Evolutionary conservation across 2,113 vertebrate species (phyloP).

Genomic region (Scortum barcoo): DNA sequence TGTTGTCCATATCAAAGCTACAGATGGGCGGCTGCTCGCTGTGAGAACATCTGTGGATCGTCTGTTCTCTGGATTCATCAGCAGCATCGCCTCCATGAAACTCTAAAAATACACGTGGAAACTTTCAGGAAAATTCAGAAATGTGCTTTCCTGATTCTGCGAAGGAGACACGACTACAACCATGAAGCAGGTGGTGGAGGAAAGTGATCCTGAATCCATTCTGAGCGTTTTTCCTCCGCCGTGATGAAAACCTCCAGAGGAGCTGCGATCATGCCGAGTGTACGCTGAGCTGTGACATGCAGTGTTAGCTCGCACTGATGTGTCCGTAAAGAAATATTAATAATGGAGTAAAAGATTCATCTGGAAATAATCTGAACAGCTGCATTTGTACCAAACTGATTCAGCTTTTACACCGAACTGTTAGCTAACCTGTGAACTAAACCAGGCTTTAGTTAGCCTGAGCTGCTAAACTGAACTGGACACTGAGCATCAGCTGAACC

Average conservation of each 20-base stretch:
- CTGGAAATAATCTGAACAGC: too few relatives aligned
- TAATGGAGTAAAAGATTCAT: too few relatives aligned
- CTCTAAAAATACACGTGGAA: slow-evolving; percentile 5
- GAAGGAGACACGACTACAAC: background rate
- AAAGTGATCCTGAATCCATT: too few relatives aligned
- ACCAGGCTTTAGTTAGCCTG: background rate
- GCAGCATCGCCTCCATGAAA: background rate
- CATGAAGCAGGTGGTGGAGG: too few relatives aligned
- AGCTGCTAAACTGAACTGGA: background rate
- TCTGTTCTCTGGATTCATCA: background rate
- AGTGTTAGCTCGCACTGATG: background rate
- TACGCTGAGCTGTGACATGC: too few relatives aligned
- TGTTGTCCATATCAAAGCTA: slow-evolving; percentile 28
- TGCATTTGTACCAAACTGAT: background rate
- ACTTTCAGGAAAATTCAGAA: background rate
- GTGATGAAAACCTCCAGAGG: too few relatives aligned
- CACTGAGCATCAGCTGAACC: background rate
- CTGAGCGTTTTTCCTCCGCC: too few relatives aligned
- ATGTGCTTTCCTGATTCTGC: background rate
- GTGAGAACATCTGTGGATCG: background rate
- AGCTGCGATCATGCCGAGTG: too few relatives aligned
- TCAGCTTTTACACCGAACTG: background rate
- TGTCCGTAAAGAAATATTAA: too few relatives aligned
- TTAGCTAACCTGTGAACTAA: background rate
- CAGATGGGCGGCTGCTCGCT: background rate